phyloP scores from a whole-genome alignment of 1,140 invertebrate species.

The Latrodectus geometricus region DNA sequence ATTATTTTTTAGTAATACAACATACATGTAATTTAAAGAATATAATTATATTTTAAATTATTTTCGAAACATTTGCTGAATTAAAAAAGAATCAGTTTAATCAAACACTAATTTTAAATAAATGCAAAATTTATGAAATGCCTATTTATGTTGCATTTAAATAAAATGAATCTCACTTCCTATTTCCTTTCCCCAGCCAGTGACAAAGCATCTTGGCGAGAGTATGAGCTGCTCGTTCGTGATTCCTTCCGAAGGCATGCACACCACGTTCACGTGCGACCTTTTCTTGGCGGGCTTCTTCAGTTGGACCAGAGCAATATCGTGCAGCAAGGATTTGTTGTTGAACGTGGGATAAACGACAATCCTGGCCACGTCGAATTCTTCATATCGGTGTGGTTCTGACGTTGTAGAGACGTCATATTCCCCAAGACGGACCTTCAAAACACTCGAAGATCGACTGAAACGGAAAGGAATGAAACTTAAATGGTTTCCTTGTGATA shows the following conservation, averaged over 20 bases:
- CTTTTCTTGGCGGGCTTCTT: conserved; percentile 66
- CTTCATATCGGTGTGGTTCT: conserved; percentile 67
- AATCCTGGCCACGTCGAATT: conserved; percentile 64
- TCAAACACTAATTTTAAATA: too few species aligned
- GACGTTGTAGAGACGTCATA: conserved; percentile 70
- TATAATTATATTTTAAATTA: too few species aligned
- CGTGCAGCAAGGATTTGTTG: conserved; percentile 69
- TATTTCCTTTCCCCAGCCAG: conserved; percentile 74
- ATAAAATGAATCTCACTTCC: conserved; percentile 68
- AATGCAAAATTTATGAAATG: too few species aligned
- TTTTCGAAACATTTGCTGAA: too few species aligned
- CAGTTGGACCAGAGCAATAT: conserved; percentile 71
- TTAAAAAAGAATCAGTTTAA: too few species aligned
- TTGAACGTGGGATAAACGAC: conserved; percentile 67
- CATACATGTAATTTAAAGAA: too few species aligned
- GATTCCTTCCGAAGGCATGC: conserved; percentile 68
- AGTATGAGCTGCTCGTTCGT: conserved; percentile 57
- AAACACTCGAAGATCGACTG: conserved; percentile 62
- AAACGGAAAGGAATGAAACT: neutral
- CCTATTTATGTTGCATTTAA: too few species aligned
- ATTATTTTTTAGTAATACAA: too few species aligned
- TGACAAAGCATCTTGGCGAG: conserved; percentile 71
- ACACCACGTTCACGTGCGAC: conserved; percentile 70
- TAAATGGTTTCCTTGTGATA: too few species aligned
- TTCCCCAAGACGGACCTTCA: conserved; percentile 72